These are phyloP conservation scores for Hydroisotoma schaefferi DNA, from an alignment of 2,888 invertebrate genomes.

Conservation along the genomic window DNA sequence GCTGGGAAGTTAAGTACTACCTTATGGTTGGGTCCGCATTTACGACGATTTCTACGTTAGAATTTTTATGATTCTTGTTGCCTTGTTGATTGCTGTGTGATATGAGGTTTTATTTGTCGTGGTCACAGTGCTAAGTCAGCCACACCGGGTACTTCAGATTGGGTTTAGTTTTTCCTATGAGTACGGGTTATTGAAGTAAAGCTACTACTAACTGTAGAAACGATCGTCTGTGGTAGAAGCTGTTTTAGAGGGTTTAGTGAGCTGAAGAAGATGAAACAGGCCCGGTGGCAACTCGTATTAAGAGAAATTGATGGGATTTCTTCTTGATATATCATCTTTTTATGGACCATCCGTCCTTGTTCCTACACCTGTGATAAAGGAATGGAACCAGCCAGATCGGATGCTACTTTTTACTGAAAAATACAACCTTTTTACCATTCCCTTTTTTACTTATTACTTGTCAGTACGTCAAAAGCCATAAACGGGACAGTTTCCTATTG, in stretches of 20 bases:
- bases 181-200: too few species aligned
- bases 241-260: neutral
- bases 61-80: constrained; percentile 49
- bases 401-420: too few species aligned
- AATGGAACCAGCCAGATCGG: too few species aligned
- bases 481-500: too few species aligned
- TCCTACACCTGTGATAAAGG: constrained; percentile 24
- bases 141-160: constrained; percentile 16
- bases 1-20: neutral
- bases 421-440: too few species aligned
- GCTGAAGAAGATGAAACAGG: constrained; percentile 1
- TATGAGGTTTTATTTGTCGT: constrained; percentile 46
- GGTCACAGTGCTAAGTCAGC: constrained; percentile 16
- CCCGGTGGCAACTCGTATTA: neutral
- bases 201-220: too few species aligned
- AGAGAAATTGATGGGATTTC: constrained; percentile 40
- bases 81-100: constrained; percentile 48
- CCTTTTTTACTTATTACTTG: too few species aligned
- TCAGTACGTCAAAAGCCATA: too few species aligned
- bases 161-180: too few species aligned
- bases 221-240: too few species aligned
- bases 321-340: constrained; percentile 42
- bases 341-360: constrained; percentile 35
- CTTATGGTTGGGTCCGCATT: constrained; percentile 10
- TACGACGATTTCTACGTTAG: constrained; percentile 40